phyloP scores from a whole-genome alignment of 2,113 vertebrate species.

The Lophochroa leadbeateri region DNA sequence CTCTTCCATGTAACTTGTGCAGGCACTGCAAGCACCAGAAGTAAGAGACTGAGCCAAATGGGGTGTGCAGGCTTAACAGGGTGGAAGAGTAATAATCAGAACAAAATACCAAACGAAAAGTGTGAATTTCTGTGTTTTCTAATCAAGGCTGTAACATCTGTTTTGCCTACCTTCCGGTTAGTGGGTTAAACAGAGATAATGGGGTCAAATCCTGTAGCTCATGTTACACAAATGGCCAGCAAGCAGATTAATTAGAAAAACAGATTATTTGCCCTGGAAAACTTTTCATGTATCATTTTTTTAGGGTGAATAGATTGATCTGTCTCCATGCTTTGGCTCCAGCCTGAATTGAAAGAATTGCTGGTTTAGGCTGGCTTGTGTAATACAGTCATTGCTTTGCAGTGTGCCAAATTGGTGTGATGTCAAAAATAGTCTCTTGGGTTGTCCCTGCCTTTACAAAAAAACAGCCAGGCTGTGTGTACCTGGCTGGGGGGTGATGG shows the following conservation, averaged over 20 bases:
- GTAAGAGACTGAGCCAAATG: neutral
- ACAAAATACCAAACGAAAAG: neutral
- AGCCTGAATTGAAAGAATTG: neutral
- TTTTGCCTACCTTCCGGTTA: neutral
- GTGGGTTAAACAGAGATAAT: neutral
- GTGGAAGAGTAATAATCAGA: rapidly evolving
- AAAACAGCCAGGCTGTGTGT: rapidly evolving
- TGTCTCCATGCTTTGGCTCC: neutral
- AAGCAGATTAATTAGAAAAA: neutral
- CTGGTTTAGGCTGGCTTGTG: neutral
- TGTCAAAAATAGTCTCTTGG: neutral
- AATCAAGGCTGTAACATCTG: no score
- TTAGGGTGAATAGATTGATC: neutral
- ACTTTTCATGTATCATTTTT: neutral
- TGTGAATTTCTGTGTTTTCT: neutral
- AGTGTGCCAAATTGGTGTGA: neutral
- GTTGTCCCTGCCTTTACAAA: no score
- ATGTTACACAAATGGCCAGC: neutral
- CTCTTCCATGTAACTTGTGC: rapidly evolving
- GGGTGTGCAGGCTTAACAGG: neutral
- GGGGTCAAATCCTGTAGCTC: neutral
- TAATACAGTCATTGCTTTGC: neutral
- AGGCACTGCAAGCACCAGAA: neutral
- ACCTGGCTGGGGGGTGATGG: neutral
- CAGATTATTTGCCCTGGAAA: neutral